phyloP scores from a whole-genome alignment of 64 coral and sea anemone species.

The Montipora efflorescens region DNA sequence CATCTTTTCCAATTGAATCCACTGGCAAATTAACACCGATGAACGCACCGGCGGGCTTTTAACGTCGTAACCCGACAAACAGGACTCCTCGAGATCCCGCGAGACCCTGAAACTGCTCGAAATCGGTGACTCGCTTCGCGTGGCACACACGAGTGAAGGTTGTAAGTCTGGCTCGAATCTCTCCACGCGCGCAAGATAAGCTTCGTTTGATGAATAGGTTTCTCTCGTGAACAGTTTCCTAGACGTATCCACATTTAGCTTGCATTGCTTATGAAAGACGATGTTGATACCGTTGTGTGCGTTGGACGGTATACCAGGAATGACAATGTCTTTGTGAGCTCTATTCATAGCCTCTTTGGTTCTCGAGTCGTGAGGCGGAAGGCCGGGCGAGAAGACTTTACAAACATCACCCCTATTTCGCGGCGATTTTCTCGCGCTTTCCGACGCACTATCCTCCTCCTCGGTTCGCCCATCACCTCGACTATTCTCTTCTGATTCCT shows the following conservation, averaged over 20 bases:
- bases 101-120: neutral
- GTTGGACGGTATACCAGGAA: constrained; percentile 48
- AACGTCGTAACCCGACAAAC: constrained; percentile 1
- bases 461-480: neutral
- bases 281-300: constrained; percentile 73
- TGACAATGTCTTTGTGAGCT: constrained; percentile 19
- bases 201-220: constrained; percentile 18
- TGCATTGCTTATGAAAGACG: constrained; percentile 73
- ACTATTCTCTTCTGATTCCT: constrained; percentile 20
- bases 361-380: neutral
- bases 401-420: neutral
- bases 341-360: neutral
- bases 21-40: constrained; percentile 43
- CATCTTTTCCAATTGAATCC: constrained; percentile 26
- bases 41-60: neutral
- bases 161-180: constrained; percentile 13
- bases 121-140: constrained; percentile 27
- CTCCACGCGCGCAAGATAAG: constrained; percentile 26
- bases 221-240: constrained; percentile 15
- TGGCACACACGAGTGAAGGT: constrained; percentile 25
- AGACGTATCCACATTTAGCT: constrained; percentile 19
- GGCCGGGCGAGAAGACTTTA: neutral
- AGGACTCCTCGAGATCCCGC: neutral
- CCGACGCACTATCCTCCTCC: constrained; percentile 4
- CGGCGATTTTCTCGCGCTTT: constrained; percentile 17